Conservation (phyloP, 2,888 invertebrate species). For the Oscheius sp. region DNA sequence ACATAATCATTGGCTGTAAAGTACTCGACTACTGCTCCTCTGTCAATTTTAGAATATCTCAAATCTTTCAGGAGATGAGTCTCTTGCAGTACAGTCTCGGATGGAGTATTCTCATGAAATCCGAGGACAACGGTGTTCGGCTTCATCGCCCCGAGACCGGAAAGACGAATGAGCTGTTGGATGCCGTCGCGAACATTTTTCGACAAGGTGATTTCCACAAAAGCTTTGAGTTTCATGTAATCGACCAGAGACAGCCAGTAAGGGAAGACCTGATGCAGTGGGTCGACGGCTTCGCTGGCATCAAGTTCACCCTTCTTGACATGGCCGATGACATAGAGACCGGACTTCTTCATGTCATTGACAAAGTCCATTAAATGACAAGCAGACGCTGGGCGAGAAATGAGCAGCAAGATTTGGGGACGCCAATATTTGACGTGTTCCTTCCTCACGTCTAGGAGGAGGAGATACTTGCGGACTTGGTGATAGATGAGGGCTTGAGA, state of each 20-base stretch:
- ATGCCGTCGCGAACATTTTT: conserved; percentile 88
- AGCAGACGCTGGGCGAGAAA: conserved; percentile 88
- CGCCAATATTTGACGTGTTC: conserved; percentile 97
- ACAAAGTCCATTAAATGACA: conserved; percentile 95
- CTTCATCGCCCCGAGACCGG: conserved; percentile 97
- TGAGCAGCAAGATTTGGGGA: conserved; percentile 92
- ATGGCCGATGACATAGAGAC: conserved; percentile 88
- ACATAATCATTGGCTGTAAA: conserved; percentile 67
- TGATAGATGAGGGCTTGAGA: conserved; percentile 98
- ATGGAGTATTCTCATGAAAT: conserved; percentile 84
- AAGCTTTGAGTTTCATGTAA: conserved; percentile 93
- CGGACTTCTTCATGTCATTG: conserved; percentile 93
- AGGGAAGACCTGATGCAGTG: conserved; percentile 83
- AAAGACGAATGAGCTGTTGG: conserved; percentile 79
- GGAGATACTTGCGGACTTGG: conserved; percentile 89
- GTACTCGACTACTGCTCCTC: conserved; percentile 72
- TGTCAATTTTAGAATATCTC: conserved; percentile 70
- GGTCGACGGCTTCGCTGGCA: conserved; percentile 78
- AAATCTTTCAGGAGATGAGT: conserved; percentile 70
- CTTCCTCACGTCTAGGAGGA: conserved; percentile 93
- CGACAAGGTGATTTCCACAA: conserved; percentile 91
- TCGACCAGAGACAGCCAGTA: conserved; percentile 94
- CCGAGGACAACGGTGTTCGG: conserved; percentile 96
- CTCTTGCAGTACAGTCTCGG: conserved; percentile 83
- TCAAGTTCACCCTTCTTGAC: conserved; percentile 71